Evolutionary conservation across 2,797 vertebrate genomes (phyloP).

Genomic region (Gorsachius magnificus): DNA sequence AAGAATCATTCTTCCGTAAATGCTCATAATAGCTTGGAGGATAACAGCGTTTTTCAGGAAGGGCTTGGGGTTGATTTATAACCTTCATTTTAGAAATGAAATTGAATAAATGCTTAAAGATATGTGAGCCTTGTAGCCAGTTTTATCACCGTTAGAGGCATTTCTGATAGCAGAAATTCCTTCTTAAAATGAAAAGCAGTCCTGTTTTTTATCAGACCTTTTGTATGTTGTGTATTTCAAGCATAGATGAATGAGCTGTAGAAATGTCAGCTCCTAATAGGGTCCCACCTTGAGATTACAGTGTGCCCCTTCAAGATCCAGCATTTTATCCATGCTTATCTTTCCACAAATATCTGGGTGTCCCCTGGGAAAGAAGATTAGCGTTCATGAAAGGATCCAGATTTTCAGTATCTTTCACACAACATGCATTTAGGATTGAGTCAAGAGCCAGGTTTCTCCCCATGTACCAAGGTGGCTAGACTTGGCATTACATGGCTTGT

Average conservation of each 20-base stretch:
- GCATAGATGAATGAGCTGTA: background rate
- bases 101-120: slow-evolving; percentile 44
- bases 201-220: background rate
- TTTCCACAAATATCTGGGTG: background rate
- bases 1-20: slow-evolving; percentile 29
- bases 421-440: background rate
- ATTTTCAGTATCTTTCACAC: background rate
- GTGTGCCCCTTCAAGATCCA: background rate
- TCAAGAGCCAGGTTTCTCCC: background rate
- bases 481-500: background rate
- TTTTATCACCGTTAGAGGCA: slow-evolving; percentile 3
- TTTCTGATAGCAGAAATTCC: slow-evolving; percentile 21
- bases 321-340: background rate
- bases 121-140: background rate
- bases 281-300: background rate
- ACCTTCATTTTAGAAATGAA: slow-evolving; percentile 39
- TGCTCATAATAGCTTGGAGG: slow-evolving; percentile 16
- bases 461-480: background rate
- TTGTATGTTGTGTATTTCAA: background rate
- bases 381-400: background rate
- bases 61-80: slow-evolving; percentile 26
- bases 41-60: slow-evolving; percentile 14
- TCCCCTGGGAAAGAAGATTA: background rate
- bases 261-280: background rate
- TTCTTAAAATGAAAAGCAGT: slow-evolving; percentile 19